These are phyloP conservation scores for Napeogenes sylphis DNA, from an alignment of 2,888 invertebrate species.

Conservation along the genomic window DNA sequence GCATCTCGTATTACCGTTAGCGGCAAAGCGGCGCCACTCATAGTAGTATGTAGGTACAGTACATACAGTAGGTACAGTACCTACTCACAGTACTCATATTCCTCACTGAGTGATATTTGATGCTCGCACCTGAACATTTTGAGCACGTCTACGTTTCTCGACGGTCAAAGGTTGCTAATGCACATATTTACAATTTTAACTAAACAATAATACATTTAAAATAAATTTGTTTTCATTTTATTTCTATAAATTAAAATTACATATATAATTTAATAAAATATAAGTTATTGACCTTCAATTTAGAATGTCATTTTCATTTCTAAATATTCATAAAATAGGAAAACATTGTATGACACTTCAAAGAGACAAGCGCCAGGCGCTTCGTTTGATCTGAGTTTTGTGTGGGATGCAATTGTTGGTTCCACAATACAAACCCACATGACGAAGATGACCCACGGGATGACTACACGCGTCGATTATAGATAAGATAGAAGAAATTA, in stretches of 20 bases:
- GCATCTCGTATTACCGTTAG: constrained; percentile 74
- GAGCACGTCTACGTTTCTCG: constrained; percentile 12
- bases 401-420: constrained; percentile 55
- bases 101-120: constrained; percentile 25
- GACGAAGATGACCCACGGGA: constrained; percentile 17
- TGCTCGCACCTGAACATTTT: constrained; percentile 25
- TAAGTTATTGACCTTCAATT: too few relatives aligned
- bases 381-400: constrained; percentile 43
- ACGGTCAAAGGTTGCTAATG: constrained; percentile 23
- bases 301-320: too few relatives aligned
- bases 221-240: too few relatives aligned
- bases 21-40: constrained; percentile 59
- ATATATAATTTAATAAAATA: too few relatives aligned
- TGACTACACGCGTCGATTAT: neutral
- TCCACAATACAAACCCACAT: constrained; percentile 41
- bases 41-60: constrained; percentile 30
- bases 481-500: neutral
- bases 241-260: too few relatives aligned
- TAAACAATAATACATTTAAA: neutral
- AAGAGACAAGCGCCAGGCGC: constrained; percentile 44
- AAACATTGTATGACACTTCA: constrained; percentile 11
- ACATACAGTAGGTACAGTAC: too few relatives aligned
- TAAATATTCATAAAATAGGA: too few relatives aligned
- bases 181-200: neutral
- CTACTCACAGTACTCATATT: constrained; percentile 31